Percentiles rank a stretch among this genome's conserved stretches.
These are phyloP conservation scores for Rhamnusium bicolor DNA, from an alignment of 2,888 invertebrate genomes.

Conservation along the genomic window DNA sequence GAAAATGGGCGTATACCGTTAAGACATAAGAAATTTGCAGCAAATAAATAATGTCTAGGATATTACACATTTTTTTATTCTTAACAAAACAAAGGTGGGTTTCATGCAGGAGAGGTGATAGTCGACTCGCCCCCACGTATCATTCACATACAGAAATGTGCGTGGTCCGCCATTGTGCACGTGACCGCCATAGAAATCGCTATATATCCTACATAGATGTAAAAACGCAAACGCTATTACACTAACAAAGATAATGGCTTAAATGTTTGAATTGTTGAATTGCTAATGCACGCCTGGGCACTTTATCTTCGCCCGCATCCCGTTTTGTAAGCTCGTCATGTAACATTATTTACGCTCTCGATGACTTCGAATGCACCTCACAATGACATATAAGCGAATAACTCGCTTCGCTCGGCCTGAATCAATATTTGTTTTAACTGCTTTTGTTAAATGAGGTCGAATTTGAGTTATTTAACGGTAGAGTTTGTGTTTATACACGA, in stretches of 20 bases:
- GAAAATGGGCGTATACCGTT: neutral
- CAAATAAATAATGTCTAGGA: neutral
- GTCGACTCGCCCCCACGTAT: conserved; percentile 1
- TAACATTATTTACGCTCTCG: conserved; percentile 27
- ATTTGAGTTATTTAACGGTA: neutral
- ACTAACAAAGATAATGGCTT: conserved; percentile 38
- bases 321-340: conserved; percentile 16
- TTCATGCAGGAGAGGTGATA: neutral
- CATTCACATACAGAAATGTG: conserved; percentile 20
- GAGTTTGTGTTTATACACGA: neutral
- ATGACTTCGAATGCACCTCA: conserved; percentile 11
- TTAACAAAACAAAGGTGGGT: conserved; percentile 13
- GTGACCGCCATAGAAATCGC: conserved; percentile 29
- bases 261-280: conserved; percentile 37
- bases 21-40: neutral
- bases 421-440: neutral
- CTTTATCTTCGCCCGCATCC: conserved; percentile 34
- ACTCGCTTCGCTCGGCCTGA: neutral
- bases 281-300: conserved; percentile 15
- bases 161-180: conserved; percentile 13
- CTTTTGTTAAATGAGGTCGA: neutral
- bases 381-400: conserved; percentile 6
- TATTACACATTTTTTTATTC: neutral
- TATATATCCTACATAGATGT: conserved; percentile 1
- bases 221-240: conserved; percentile 22